A percentile compares a stretch with the other conserved stretches of the same genome.
These are phyloP conservation scores for Drosophila pseudotalamancana DNA, from an alignment of 2,888 invertebrate genomes.

Conservation along the genomic window DNA sequence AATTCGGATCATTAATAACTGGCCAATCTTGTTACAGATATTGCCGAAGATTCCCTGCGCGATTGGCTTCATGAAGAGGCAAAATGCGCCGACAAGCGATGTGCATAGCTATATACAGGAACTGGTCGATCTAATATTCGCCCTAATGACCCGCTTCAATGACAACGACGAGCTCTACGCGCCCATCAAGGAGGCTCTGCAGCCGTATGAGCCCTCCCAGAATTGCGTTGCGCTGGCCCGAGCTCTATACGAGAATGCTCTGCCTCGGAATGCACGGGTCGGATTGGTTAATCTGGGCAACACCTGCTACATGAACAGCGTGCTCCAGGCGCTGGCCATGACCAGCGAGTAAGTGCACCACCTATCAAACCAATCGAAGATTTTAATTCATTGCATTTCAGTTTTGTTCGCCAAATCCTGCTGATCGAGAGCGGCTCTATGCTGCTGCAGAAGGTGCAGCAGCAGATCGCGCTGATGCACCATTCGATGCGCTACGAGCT, in stretches of 20 bases:
- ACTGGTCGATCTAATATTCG: slow-evolving; percentile 86
- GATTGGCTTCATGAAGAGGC: slow-evolving; percentile 86
- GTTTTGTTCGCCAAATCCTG: slow-evolving; percentile 89
- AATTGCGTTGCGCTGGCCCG: slow-evolving; percentile 80
- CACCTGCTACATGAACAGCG: slow-evolving; percentile 95
- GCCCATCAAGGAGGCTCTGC: slow-evolving; percentile 84
- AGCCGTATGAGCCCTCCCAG: slow-evolving; percentile 85
- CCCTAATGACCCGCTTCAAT: slow-evolving; percentile 86
- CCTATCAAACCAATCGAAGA: neutral
- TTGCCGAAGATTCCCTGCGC: slow-evolving; percentile 85
- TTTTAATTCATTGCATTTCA: slow-evolving; percentile 73
- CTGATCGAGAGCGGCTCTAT: slow-evolving; percentile 85
- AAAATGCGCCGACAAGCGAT: slow-evolving; percentile 86
- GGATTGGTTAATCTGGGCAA: slow-evolving; percentile 93
- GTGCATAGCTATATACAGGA: slow-evolving; percentile 86
- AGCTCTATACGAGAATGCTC: slow-evolving; percentile 69
- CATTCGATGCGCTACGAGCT: slow-evolving; percentile 88
- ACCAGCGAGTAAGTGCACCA: slow-evolving; percentile 88
- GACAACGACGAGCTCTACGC: slow-evolving; percentile 85
- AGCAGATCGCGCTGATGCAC: slow-evolving; percentile 90
- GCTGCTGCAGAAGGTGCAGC: slow-evolving; percentile 88
- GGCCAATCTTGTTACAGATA: slow-evolving; percentile 32
- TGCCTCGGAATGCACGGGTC: slow-evolving; percentile 84
- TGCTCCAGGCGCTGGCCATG: slow-evolving; percentile 92
- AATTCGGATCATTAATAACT: too few relatives aligned